Evolutionary conservation across 2,888 invertebrate genomes (phyloP), one percentile per base, ranked within the genome.

Genomic region (Piscicola geometra): DNA sequence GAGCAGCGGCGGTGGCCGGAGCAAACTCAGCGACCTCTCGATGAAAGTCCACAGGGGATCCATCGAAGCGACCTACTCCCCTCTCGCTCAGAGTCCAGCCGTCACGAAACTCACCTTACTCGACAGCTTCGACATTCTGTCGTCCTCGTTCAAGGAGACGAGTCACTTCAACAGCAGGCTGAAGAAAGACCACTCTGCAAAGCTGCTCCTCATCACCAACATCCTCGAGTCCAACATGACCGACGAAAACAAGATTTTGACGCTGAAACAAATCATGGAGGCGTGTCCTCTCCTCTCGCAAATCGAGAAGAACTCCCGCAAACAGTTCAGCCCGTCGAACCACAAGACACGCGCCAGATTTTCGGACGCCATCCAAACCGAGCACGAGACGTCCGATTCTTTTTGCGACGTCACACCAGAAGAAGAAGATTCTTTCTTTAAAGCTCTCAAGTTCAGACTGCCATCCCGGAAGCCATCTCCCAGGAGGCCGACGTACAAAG

Each of bases 51-150:
- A 73, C 5, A 30, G 52, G 35, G 73, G 73, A 35, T 73, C 73
- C 12, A 18, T 25, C n/a, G 73, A 73, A 33, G 25, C 56, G 15
- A 67, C 67, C 15, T n/a, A 52, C 9, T 35, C n/a, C 18, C n/a
- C 73, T n/a, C 64, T 73, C 18, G 21, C 25, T 32, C 32, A 32
- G 1, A 60, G 35, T 35, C 73, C 73, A 35, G 73, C 73, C 35
- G 64, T 52, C 28, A 73, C 73, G 5, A 47, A 56, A 35, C 15
- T 73, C 25, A 35, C 64, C 25, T n/a, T 73, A 35, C 32, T 73
- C 15, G 73, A 73, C 64, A 73, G 73, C 64, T 73, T 56, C n/a
- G 73, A 73, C 32, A 73, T 73, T 33, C 28, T 73, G 36, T 47
- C 64, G 12, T 33, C 73, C 3, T 18, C 73, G 1, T 56, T 35